These are phyloP conservation scores for Pachyrhynchus sulphureomaculatus DNA, from an alignment of 1,140 invertebrate genomes.

Conservation along the genomic window DNA sequence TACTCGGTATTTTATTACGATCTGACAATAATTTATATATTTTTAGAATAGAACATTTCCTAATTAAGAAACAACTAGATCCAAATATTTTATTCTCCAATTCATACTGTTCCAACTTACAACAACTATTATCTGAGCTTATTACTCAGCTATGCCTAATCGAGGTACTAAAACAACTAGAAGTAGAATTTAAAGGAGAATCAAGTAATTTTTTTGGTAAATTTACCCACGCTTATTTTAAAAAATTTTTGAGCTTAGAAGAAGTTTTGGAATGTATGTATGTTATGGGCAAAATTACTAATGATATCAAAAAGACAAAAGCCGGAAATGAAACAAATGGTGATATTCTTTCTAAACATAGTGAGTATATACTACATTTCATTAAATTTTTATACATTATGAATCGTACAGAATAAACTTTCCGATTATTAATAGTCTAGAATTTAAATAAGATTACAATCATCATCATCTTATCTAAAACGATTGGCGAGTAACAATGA, in stretches of 20 bases:
- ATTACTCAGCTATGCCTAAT: constrained; percentile 79
- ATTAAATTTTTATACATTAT: too few relatives aligned
- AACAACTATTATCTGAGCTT: too few relatives aligned
- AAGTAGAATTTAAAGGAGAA: constrained; percentile 70
- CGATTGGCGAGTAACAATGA: too few relatives aligned
- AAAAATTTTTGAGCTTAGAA: constrained; percentile 77
- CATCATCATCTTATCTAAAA: too few relatives aligned
- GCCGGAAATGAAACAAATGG: background rate
- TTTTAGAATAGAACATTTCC: constrained; percentile 12
- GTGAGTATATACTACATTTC: too few relatives aligned
- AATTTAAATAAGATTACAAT: too few relatives aligned
- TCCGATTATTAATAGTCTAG: too few relatives aligned
- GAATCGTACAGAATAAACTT: too few relatives aligned
- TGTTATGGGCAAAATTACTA: background rate
- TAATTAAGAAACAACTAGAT: constrained; percentile 33
- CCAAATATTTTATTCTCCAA: too few relatives aligned
- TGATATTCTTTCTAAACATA: background rate
- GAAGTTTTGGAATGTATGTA: constrained; percentile 62
- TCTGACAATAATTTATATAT: background rate
- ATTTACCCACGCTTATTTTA: too few relatives aligned
- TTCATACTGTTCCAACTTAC: background rate
- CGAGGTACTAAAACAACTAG: constrained; percentile 65
- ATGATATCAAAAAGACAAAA: background rate
- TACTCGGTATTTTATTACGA: background rate
- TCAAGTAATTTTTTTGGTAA: too few relatives aligned